Conservation (phyloP, 2,888 invertebrate species). For the Drosophila recens region DNA sequence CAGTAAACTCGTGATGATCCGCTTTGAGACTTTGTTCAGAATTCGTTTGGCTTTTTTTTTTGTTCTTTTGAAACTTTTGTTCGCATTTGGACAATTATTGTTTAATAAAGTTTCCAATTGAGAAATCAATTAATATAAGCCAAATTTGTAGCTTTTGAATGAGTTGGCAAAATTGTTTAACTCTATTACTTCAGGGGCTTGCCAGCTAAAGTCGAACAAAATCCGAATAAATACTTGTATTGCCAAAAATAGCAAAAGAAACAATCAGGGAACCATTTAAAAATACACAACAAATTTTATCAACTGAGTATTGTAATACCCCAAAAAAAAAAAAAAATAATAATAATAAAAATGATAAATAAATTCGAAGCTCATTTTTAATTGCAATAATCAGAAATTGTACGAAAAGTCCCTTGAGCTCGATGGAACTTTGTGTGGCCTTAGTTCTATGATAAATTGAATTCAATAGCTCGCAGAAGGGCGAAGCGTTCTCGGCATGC, state of each 20-base stretch:
- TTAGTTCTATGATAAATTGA: slow-evolving; percentile 67
- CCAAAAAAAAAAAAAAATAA: background rate
- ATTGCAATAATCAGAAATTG: slow-evolving; percentile 74
- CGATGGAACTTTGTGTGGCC: slow-evolving; percentile 47
- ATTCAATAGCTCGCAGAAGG: slow-evolving; percentile 28
- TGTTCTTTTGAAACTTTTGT: slow-evolving; percentile 3
- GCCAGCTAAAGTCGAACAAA: slow-evolving; percentile 31
- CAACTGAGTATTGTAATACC: slow-evolving; percentile 28
- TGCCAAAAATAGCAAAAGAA: slow-evolving; percentile 53
- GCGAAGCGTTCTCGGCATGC: background rate
- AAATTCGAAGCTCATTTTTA: slow-evolving; percentile 55
- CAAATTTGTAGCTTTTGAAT: slow-evolving; percentile 41
- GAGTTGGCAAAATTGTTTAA: slow-evolving; percentile 44
- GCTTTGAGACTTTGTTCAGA: slow-evolving; percentile 11
- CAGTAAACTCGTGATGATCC: slow-evolving; percentile 35
- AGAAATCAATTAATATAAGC: slow-evolving; percentile 51
- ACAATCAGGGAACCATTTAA: slow-evolving; percentile 20
- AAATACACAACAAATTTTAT: slow-evolving; percentile 25
- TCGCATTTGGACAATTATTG: slow-evolving; percentile 25
- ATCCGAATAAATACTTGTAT: slow-evolving; percentile 32
- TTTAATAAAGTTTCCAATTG: slow-evolving; percentile 33
- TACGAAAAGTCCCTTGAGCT: slow-evolving; percentile 58
- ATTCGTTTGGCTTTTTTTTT: slow-evolving; percentile 5
- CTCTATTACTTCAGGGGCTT: slow-evolving; percentile 41
- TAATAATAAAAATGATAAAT: slow-evolving; percentile 16